Evolutionary conservation across 2,113 vertebrate species (phyloP).

Genomic region (Rhinoptilus africanus): DNA sequence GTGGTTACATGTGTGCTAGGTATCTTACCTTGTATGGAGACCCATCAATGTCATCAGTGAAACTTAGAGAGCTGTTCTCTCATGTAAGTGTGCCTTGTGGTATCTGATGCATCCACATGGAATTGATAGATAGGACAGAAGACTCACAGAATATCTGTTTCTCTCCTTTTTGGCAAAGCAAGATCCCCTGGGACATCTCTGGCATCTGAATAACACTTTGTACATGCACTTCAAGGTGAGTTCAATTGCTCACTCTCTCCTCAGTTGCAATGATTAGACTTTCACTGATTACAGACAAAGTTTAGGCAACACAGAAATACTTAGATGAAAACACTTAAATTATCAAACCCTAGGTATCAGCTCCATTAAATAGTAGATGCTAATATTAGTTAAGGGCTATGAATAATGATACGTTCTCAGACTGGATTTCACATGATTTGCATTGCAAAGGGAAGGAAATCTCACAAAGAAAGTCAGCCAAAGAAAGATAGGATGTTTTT

Average conservation of each 20-base stretch:
- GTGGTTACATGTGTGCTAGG: background rate
- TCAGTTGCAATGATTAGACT: background rate
- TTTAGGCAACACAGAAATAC: background rate
- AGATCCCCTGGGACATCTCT: background rate
- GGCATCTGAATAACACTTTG: background rate
- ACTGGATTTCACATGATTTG: background rate
- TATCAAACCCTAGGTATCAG: background rate
- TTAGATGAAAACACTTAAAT: background rate
- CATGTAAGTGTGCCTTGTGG: rapidly evolving
- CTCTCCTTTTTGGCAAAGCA: background rate
- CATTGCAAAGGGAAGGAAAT: background rate
- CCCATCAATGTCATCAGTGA: background rate
- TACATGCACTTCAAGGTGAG: background rate
- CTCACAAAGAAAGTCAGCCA: background rate
- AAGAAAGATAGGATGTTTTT: background rate
- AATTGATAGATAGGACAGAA: background rate
- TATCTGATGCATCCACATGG: background rate
- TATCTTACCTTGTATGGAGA: background rate
- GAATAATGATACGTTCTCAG: background rate
- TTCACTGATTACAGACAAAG: background rate
- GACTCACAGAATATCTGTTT: background rate
- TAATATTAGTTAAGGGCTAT: background rate
- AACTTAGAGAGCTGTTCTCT: background rate
- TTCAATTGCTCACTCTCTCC: background rate
- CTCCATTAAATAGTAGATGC: background rate